Evolutionary conservation across 2,888 invertebrate species (phyloP).

Genomic region (Lepetodrilus schrolli): DNA sequence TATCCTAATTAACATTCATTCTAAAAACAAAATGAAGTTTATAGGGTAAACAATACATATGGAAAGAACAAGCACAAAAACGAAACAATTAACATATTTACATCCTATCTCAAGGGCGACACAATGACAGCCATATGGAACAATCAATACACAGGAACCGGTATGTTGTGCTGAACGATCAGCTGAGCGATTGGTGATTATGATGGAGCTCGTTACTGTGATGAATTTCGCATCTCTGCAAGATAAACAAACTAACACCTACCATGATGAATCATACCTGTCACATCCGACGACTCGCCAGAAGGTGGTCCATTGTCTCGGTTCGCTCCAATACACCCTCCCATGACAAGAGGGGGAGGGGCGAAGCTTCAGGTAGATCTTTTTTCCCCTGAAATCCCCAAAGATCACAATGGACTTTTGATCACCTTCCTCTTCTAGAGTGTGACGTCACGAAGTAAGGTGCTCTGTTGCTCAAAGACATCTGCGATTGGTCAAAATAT

Average conservation of each 20-base stretch:
- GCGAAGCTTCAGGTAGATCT: conserved; percentile 28
- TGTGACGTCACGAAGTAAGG: conserved; percentile 35
- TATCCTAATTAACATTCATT: too few species aligned
- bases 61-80: too few species aligned
- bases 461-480: not conserved
- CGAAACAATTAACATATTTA: too few species aligned
- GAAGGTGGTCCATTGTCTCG: conserved; percentile 71
- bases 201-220: too few species aligned
- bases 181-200: too few species aligned
- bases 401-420: conserved; percentile 21
- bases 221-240: not conserved
- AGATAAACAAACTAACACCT: conserved; percentile 22
- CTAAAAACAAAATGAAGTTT: too few species aligned
- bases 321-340: conserved; percentile 73
- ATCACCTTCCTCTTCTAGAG: conserved; percentile 15
- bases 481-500: conserved; percentile 23
- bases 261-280: conserved; percentile 56
- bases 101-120: too few species aligned
- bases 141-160: too few species aligned
- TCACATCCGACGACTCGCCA: conserved; percentile 71
- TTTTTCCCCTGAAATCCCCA: conserved; percentile 31
- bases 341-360: conserved; percentile 56
- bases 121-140: too few species aligned
- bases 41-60: too few species aligned
- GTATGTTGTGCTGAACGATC: too few species aligned